A percentile compares a stretch with the other conserved stretches of the same genome.
phyloP scores from a whole-genome alignment of 2,113 vertebrate genomes.

The Orientallactaga bullata region DNA sequence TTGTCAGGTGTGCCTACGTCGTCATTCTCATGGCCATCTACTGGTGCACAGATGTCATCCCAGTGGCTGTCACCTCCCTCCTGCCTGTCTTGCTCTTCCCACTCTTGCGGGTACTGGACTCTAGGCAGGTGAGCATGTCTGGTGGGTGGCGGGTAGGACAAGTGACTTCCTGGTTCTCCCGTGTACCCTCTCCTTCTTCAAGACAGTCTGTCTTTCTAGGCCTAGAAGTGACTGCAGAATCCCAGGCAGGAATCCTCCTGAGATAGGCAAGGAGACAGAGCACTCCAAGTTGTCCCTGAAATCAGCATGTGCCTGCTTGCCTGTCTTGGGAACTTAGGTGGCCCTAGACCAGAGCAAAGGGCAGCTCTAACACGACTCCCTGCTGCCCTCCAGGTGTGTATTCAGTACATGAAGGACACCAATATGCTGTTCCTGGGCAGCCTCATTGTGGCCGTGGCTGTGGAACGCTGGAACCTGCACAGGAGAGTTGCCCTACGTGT shows the following conservation, averaged over 20 bases:
- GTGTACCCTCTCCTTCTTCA: background rate
- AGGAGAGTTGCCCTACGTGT: constrained; percentile 95
- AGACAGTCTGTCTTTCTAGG: background rate
- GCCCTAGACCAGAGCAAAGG: background rate
- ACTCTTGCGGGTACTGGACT: constrained; percentile 93
- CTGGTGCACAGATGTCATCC: constrained; percentile 98
- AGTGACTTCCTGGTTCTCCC: background rate
- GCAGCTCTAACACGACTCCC: constrained; percentile 14
- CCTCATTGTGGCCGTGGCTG: constrained; percentile 94
- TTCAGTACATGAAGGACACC: constrained; percentile 98
- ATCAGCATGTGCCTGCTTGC: background rate
- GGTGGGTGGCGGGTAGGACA: background rate
- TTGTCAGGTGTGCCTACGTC: constrained; percentile 93
- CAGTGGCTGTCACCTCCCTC: constrained; percentile 94
- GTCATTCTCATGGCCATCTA: constrained; percentile 96
- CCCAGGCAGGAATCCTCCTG: background rate
- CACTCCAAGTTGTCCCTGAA: background rate
- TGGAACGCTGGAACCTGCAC: constrained; percentile 98
- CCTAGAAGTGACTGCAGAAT: background rate
- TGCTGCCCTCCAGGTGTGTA: constrained; percentile 90
- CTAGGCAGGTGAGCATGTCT: constrained; percentile 90
- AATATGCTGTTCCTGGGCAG: constrained; percentile 97
- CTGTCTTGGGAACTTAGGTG: background rate
- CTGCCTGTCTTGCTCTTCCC: constrained; percentile 95
- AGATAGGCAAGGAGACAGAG: background rate